A percentile compares a stretch with the other conserved stretches of the same genome.
These are phyloP conservation scores for Drosophila neocordata DNA, from an alignment of 1,140 invertebrate species.

Conservation along the genomic window DNA sequence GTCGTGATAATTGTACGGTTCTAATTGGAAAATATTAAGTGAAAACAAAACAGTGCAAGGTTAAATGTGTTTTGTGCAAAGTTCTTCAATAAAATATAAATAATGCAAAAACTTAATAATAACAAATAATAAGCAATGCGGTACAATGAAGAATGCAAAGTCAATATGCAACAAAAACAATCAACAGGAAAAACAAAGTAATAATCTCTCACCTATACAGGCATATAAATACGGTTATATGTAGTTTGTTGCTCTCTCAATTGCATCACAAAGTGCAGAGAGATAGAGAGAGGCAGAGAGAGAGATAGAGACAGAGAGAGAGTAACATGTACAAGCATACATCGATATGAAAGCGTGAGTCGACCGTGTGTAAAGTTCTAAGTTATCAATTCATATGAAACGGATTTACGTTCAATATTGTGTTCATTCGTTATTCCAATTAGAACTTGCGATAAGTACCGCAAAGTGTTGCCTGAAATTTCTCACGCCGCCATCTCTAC, in stretches of 20 bases:
- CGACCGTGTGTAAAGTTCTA: background rate
- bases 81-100: background rate
- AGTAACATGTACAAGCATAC: background rate
- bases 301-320: background rate
- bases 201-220: slow-evolving; percentile 21
- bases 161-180: background rate
- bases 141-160: background rate
- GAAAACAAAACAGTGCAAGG: background rate
- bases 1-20: background rate
- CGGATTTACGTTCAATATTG: background rate
- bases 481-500: slow-evolving; percentile 8
- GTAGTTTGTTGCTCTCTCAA: slow-evolving; percentile 36
- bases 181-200: slow-evolving; percentile 7
- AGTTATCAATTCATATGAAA: background rate
- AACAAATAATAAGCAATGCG: background rate
- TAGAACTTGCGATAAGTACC: slow-evolving; percentile 15
- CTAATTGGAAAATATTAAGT: slow-evolving; percentile 6
- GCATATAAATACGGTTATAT: background rate
- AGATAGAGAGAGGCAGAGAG: background rate
- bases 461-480: background rate
- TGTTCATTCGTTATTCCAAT: background rate
- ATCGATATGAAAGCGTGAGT: background rate
- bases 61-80: background rate
- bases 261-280: slow-evolving; percentile 57
- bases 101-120: background rate